These are phyloP conservation scores for Eudemis profundana DNA, from an alignment of 2,888 invertebrate species.

Conservation along the genomic window DNA sequence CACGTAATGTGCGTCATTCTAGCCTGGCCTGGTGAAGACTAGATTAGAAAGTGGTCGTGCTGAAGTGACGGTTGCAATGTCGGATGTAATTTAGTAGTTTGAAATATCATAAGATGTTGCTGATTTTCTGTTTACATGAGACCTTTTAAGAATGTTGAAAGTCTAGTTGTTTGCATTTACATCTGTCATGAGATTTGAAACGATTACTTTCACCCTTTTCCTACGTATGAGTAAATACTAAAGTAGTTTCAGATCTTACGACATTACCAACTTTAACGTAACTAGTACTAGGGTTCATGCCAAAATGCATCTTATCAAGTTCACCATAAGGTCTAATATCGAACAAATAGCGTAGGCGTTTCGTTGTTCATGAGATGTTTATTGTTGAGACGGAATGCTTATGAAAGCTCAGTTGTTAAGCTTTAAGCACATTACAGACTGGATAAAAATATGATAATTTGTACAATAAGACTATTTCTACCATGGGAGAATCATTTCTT, in stretches of 20 bases:
- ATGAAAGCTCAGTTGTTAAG: constrained; percentile 12
- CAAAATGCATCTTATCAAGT: constrained; percentile 35
- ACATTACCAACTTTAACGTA: constrained; percentile 17
- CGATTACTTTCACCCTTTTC: not conserved
- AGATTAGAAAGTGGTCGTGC: constrained; percentile 1
- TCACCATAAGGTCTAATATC: constrained; percentile 47
- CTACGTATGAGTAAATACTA: not conserved
- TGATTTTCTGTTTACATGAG: constrained; percentile 33
- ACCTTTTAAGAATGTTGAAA: constrained; percentile 29
- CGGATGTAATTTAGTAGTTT: constrained; percentile 37
- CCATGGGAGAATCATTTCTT: too few species aligned
- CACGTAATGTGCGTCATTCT: constrained; percentile 10
- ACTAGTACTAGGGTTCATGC: constrained; percentile 25
- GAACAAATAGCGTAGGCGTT: constrained; percentile 52
- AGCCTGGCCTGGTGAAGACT: not conserved
- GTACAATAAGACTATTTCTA: too few species aligned
- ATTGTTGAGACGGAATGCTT: constrained; percentile 39
- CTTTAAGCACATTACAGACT: constrained; percentile 14
- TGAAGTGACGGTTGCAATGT: constrained; percentile 31
- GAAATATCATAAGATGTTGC: constrained; percentile 40
- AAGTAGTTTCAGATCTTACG: not conserved
- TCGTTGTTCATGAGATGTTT: constrained; percentile 46
- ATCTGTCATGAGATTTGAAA: constrained; percentile 6
- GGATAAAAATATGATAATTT: not conserved
- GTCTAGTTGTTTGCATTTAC: constrained; percentile 32